phyloP scores from a whole-genome alignment of 2,888 invertebrate genomes.

The Pristionchus arcanus region DNA sequence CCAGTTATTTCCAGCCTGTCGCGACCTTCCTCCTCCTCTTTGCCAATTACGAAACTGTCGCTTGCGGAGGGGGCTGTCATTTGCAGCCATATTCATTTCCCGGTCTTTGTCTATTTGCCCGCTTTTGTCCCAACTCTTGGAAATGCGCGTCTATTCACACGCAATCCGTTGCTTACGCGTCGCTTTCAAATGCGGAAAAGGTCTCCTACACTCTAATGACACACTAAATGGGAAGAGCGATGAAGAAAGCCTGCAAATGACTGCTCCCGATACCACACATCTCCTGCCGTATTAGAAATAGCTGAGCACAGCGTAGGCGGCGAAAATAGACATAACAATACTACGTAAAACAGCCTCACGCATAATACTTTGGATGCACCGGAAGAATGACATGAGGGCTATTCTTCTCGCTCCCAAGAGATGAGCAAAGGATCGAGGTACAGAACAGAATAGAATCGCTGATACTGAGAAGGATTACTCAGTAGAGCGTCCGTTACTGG shows the following conservation, averaged over 20 bases:
- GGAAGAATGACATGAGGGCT: background rate
- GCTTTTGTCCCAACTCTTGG: conserved; percentile 2
- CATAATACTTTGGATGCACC: background rate
- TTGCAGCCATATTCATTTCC: background rate
- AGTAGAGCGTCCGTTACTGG: too few relatives aligned
- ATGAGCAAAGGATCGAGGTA: background rate
- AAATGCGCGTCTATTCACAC: background rate
- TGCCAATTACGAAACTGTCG: conserved; percentile 31
- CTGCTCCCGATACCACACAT: conserved; percentile 13
- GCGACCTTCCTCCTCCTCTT: background rate
- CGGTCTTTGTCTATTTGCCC: background rate
- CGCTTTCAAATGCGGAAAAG: background rate
- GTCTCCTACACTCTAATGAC: conserved; percentile 18
- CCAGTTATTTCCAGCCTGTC: conserved; percentile 30
- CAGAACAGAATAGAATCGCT: background rate
- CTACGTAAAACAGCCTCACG: background rate
- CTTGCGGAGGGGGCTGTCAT: conserved; percentile 33
- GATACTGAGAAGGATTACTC: background rate
- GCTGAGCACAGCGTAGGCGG: background rate
- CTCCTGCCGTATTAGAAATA: background rate
- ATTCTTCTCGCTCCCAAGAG: conserved; percentile 81
- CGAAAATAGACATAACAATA: background rate
- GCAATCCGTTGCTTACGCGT: background rate
- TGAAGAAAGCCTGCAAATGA: background rate
- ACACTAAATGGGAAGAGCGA: background rate